Evolutionary conservation across 2,888 invertebrate species (phyloP).

Genomic region (Habroteleia sp.): DNA sequence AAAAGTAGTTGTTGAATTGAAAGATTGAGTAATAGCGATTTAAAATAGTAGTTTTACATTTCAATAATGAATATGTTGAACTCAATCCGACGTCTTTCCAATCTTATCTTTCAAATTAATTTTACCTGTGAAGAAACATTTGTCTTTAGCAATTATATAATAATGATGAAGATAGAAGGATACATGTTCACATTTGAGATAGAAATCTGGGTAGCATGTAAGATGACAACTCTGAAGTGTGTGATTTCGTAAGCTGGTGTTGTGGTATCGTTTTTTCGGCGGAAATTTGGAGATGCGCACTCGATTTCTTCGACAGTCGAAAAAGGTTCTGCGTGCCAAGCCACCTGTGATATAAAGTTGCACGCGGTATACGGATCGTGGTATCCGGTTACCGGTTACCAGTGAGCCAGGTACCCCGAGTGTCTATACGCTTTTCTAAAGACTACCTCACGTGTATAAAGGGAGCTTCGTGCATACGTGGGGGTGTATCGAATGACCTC

Average conservation of each 20-base stretch:
- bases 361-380: constrained; percentile 73
- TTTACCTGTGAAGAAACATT: no score
- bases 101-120: no score
- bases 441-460: constrained; percentile 61
- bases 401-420: constrained; percentile 62
- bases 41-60: no score
- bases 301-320: constrained; percentile 64
- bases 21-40: no score
- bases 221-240: constrained; percentile 40
- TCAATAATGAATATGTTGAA: no score
- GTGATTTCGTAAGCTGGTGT: constrained; percentile 57
- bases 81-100: no score
- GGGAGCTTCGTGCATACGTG: constrained; percentile 55
- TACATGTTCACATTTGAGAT: constrained; percentile 26
- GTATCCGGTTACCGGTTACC: constrained; percentile 62
- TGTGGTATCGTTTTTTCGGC: constrained; percentile 28
- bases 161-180: constrained; percentile 3
- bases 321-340: constrained; percentile 68
- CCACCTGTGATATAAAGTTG: constrained; percentile 80
- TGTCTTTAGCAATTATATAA: constrained; percentile 4
- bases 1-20: no score
- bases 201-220: constrained; percentile 23
- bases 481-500: constrained; percentile 80
- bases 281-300: constrained; percentile 47
- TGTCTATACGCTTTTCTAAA: constrained; percentile 58